Evolutionary conservation across 23 tunicate species (phyloP).

Genomic region (Pegea sp.): DNA sequence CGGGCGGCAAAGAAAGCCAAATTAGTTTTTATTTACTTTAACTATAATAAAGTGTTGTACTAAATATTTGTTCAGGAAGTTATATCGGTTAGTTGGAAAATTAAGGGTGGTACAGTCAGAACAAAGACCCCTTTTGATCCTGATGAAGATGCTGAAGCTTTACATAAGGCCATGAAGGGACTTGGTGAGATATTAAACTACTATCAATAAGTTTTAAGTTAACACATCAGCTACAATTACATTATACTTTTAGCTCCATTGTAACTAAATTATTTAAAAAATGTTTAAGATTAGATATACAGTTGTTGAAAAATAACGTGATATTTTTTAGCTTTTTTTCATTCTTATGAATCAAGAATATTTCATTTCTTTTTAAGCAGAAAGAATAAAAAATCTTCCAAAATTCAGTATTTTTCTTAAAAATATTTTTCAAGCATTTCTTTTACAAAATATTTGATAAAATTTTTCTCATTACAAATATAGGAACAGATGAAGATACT

Average conservation of each 20-base stretch:
- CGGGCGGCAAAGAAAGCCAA: too few relatives aligned
- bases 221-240: too few relatives aligned
- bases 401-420: too few relatives aligned
- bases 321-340: not conserved
- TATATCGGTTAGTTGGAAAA: conserved; percentile 60
- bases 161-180: conserved; percentile 61
- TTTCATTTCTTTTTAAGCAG: too few relatives aligned
- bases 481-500: conserved; percentile 47
- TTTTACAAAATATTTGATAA: not conserved
- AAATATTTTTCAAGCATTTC: too few relatives aligned
- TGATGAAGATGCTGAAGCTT: conserved; percentile 37
- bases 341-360: not conserved
- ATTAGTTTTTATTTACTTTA: too few relatives aligned
- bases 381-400: too few relatives aligned
- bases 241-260: too few relatives aligned
- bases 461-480: not conserved
- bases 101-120: conserved; percentile 64
- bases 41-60: too few relatives aligned
- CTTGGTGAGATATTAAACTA: too few relatives aligned
- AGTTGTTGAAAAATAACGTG: not conserved
- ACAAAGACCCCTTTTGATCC: conserved; percentile 45
- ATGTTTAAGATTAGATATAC: not conserved
- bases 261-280: too few relatives aligned
- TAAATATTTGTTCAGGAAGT: conserved; percentile 50
- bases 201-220: too few relatives aligned